Evolutionary conservation across 2,888 invertebrate genomes (phyloP), one percentile per base, ranked within the genome.

Genomic region (Molanna angustata): DNA sequence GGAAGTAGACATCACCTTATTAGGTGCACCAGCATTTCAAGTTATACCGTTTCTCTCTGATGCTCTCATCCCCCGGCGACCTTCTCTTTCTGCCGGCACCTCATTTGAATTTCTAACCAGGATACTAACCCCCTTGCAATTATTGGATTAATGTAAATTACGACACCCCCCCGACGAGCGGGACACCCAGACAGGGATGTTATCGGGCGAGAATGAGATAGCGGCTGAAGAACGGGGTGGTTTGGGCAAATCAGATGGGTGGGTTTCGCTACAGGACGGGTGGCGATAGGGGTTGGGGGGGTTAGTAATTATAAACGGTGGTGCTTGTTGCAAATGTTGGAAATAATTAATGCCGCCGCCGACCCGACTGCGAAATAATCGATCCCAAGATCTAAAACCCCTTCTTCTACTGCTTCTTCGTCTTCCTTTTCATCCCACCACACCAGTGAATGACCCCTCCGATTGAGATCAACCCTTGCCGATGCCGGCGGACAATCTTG

Each of bases 111-210:
- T 87, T 88, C 87, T 88, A 88, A 88, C 87, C 86, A 88, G 86
- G 85, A 86, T 85, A 87, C 87, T 86, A 86, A 87, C 87, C 87
- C 86, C 86, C 86, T 86, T 86, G 88, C 88, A 88, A 88, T 88
- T 88, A 88, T 88, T 88, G 88, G 88, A 88, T 88, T 88, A 88
- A 88, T 88, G 88, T 88, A 87, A 87, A 87, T 87, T 86, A 88
- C 86, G 86, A 85, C 84, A 85, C 82, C 84, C 46, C 45, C 46
- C 35, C 33, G 48, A 31, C 16, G 41, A 31, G 22, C 14, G 41
- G 33, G 51, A 18, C 17, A 17, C 14, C 17, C 40, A 31, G 45
- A 41, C 17, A 31, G 16, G 4, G 27, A 14, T 20, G 27, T 19
- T 31, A 20, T 4, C 32, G 7, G 13, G 22, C 35, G 27, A 43